Evolutionary conservation across 2,797 vertebrate species (phyloP).

Genomic region (Hapalemur alaotrensis): DNA sequence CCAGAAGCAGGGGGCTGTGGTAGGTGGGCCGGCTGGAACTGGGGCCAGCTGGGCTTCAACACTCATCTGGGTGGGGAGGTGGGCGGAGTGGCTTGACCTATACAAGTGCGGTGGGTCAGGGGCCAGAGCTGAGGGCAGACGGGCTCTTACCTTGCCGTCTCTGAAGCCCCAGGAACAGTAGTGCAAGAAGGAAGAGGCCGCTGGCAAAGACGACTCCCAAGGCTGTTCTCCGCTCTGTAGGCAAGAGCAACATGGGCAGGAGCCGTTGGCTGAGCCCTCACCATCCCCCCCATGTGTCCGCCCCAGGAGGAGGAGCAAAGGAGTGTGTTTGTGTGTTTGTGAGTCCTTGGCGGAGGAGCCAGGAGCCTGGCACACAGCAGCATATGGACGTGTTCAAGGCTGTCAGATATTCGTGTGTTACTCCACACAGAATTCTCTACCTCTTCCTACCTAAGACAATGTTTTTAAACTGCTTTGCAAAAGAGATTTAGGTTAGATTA

Average conservation of each 20-base stretch:
- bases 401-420: background rate
- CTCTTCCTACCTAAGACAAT: background rate
- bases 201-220: constrained; percentile 49
- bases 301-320: background rate
- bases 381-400: background rate
- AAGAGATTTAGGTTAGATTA: background rate
- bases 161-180: constrained; percentile 49
- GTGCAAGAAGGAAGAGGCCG: constrained; percentile 52
- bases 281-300: too few relatives aligned
- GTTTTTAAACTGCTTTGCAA: background rate
- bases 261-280: background rate
- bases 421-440: background rate
- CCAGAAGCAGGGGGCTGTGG: background rate
- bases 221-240: constrained; percentile 22
- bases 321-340: too few relatives aligned
- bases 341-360: background rate
- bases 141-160: constrained; percentile 53
- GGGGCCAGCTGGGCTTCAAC: background rate
- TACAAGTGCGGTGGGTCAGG: background rate
- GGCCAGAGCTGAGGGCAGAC: background rate
- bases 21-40: background rate
- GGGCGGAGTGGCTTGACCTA: background rate
- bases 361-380: background rate
- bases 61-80: background rate
- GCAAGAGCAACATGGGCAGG: background rate